These are phyloP conservation scores for Telmatherina bonti DNA, from an alignment of 2,797 vertebrate genomes.

Conservation along the genomic window DNA sequence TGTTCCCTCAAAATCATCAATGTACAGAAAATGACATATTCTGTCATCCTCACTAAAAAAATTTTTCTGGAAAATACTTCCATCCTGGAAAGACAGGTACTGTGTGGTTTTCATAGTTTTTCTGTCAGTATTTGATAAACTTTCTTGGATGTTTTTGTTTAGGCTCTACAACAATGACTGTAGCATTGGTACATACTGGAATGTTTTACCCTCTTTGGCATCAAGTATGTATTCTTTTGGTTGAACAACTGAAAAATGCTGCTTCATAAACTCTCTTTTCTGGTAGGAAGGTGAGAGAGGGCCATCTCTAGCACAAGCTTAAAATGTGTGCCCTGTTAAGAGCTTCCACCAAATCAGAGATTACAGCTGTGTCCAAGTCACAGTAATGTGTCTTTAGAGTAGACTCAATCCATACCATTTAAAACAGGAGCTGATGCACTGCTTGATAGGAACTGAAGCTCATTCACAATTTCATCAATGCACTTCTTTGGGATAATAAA, in stretches of 20 bases:
- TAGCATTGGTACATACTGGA: background rate
- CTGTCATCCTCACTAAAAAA: background rate
- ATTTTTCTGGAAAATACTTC: background rate
- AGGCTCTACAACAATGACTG: background rate
- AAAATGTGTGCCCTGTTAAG: background rate
- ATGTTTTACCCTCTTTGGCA: background rate
- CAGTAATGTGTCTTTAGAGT: conserved; percentile 19
- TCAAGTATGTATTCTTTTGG: background rate
- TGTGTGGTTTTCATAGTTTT: background rate
- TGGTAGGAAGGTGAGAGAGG: background rate
- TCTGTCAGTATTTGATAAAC: background rate
- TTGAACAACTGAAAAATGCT: no score
- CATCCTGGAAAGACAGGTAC: background rate
- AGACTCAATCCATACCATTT: background rate
- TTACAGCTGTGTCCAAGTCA: conserved; percentile 27
- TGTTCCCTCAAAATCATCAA: background rate
- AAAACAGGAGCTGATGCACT: conserved; percentile 5
- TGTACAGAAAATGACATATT: background rate
- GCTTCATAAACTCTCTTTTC: no score
- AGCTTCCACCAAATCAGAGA: conserved; percentile 41
- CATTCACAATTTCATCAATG: conserved; percentile 27
- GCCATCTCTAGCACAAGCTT: background rate
- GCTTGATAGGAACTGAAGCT: conserved; percentile 13
- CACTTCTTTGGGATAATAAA: conserved; percentile 41
- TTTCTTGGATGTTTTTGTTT: background rate